phyloP scores from a whole-genome alignment of 2,797 vertebrate species.

The Crax fasciolata region DNA sequence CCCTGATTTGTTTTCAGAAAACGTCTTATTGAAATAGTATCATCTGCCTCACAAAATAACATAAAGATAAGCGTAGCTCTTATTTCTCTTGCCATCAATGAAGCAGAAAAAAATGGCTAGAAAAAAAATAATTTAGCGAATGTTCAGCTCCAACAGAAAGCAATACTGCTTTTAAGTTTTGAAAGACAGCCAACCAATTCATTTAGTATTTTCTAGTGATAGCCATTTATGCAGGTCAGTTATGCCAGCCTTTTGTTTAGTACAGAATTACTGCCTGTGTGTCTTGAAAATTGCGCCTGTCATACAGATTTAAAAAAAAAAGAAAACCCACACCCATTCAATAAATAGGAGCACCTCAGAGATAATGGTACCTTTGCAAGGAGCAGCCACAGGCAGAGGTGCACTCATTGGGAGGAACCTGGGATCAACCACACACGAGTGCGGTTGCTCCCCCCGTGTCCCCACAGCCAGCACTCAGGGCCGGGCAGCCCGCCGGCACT shows the following conservation, averaged over 20 bases:
- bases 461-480: not conserved
- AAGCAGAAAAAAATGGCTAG: not conserved
- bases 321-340: not conserved
- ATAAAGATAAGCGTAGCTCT: not conserved
- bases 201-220: conserved; percentile 35
- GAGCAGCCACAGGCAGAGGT: not conserved
- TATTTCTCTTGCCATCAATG: not conserved
- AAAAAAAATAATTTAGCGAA: not conserved
- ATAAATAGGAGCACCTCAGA: not conserved
- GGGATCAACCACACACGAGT: rapidly evolving
- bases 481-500: rapidly evolving
- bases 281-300: not conserved
- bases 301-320: not conserved
- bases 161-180: conserved; percentile 18
- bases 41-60: not conserved
- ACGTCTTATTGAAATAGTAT: not conserved
- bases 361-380: not conserved
- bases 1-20: not conserved
- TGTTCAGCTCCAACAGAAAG: not conserved
- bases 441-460: not conserved
- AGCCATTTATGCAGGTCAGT: conserved; percentile 1
- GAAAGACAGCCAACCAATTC: conserved; percentile 44
- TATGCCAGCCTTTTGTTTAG: conserved; percentile 23
- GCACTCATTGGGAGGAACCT: not conserved
- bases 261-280: not conserved